phyloP scores from a whole-genome alignment of 2,888 invertebrate genomes.

The Timema cristinae region DNA sequence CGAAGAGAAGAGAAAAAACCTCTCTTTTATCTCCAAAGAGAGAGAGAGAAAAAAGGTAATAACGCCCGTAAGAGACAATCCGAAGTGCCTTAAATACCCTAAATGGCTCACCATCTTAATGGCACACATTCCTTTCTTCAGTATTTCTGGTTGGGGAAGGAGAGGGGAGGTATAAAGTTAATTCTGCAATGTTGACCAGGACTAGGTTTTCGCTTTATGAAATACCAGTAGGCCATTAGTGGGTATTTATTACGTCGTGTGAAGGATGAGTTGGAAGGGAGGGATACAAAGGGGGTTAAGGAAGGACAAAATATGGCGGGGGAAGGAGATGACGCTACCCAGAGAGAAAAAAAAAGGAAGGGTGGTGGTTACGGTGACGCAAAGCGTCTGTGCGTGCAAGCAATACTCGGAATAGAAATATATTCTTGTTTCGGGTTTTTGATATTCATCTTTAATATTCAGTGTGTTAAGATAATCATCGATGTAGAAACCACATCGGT shows the following conservation, averaged over 20 bases:
- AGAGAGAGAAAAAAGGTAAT: constrained; percentile 15
- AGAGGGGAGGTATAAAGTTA: constrained; percentile 26
- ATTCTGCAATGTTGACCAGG: constrained; percentile 19
- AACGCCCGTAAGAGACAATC: constrained; percentile 23
- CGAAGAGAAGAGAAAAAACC: too few species aligned
- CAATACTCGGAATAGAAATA: too few species aligned
- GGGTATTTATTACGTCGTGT: constrained; percentile 41
- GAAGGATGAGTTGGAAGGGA: constrained; percentile 29
- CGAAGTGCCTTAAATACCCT: constrained; percentile 39
- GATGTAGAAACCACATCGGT: too few species aligned
- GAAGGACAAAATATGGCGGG: constrained; percentile 14
- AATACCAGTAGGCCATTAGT: constrained; percentile 48
- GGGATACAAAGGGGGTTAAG: constrained; percentile 28
- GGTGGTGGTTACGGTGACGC: background rate
- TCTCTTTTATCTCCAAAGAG: too few species aligned
- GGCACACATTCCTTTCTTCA: constrained; percentile 26
- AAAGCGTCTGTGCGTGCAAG: too few species aligned
- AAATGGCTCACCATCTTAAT: constrained; percentile 41
- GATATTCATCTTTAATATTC: too few species aligned
- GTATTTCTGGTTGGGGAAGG: background rate
- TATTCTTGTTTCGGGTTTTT: too few species aligned
- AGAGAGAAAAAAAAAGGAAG: background rate
- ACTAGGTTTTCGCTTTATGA: constrained; percentile 40
- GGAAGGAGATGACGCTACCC: background rate
- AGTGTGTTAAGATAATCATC: too few species aligned